A percentile compares a stretch with the other conserved stretches of the same genome.
These are phyloP conservation scores for Paralvinella palmiformis DNA, from an alignment of 1,140 invertebrate genomes.

Conservation along the genomic window DNA sequence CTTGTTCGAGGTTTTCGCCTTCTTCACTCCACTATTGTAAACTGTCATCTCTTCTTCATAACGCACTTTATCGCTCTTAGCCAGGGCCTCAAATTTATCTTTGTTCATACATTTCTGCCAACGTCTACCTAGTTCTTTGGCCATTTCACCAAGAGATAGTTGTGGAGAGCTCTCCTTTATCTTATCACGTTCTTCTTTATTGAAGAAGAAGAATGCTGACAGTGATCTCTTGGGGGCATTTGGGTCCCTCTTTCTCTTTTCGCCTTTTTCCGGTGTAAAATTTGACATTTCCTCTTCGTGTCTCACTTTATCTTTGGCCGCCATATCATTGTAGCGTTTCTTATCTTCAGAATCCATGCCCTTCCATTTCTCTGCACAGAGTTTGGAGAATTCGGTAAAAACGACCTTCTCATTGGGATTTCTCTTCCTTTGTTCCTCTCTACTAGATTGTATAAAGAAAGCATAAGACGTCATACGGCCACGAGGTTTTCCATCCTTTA, in stretches of 20 bases:
- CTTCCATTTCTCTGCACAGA: too few relatives aligned
- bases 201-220: slow-evolving; percentile 99
- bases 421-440: too few relatives aligned
- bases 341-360: slow-evolving; percentile 99
- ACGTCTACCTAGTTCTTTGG: slow-evolving; percentile 90
- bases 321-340: slow-evolving; percentile 97
- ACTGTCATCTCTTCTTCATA: slow-evolving; percentile 82
- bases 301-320: slow-evolving; percentile 92
- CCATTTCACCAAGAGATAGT: slow-evolving; percentile 92
- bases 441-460: too few relatives aligned
- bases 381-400: too few relatives aligned
- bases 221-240: slow-evolving; percentile 97
- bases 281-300: slow-evolving; percentile 94
- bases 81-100: slow-evolving; percentile 84
- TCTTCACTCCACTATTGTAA: too few relatives aligned
- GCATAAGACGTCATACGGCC: too few relatives aligned
- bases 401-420: too few relatives aligned
- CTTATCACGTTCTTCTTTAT: slow-evolving; percentile 90
- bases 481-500: too few relatives aligned
- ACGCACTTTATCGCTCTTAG: slow-evolving; percentile 87
- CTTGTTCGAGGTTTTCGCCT: too few relatives aligned
- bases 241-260: slow-evolving; percentile 89
- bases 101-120: slow-evolving; percentile 87
- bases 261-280: slow-evolving; percentile 85
- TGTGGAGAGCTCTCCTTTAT: slow-evolving; percentile 89